A percentile compares a stretch with the other conserved stretches of the same genome.
phyloP scores from a whole-genome alignment of 2,113 vertebrate genomes.

The Alethe diademata region DNA sequence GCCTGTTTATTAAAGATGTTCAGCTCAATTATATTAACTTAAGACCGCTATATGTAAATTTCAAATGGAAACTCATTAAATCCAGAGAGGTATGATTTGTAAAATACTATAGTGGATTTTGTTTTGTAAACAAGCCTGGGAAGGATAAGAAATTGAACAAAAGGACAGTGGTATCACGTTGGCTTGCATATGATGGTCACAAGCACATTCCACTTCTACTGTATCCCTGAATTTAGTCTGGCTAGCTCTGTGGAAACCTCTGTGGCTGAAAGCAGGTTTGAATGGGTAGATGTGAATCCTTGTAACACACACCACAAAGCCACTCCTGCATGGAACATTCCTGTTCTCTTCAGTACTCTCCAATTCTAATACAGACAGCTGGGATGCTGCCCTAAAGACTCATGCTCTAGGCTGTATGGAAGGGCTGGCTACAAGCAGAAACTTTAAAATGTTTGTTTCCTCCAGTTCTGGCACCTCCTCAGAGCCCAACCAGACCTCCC shows the following conservation, averaged over 20 bases:
- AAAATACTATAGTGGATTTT: not conserved
- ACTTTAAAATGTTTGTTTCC: constrained; percentile 13
- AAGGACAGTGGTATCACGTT: not conserved
- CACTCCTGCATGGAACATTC: not conserved
- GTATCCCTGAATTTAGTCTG: constrained; percentile 26
- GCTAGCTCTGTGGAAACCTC: constrained; percentile 38
- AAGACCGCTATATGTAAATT: not conserved
- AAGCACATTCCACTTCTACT: constrained; percentile 39
- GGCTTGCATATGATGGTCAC: constrained; percentile 48
- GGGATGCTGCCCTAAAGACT: not conserved
- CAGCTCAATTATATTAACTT: not conserved
- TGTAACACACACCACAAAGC: not conserved
- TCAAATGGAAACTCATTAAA: not conserved
- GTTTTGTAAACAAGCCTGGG: not conserved
- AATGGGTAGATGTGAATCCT: constrained; percentile 29
- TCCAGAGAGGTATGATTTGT: not conserved
- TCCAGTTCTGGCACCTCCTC: constrained; percentile 79
- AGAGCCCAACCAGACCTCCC: constrained; percentile 57
- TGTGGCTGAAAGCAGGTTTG: constrained; percentile 41
- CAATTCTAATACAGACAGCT: not conserved
- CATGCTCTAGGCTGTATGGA: not conserved
- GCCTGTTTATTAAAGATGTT: not conserved
- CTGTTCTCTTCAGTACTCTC: not conserved
- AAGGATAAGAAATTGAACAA: constrained; percentile 37
- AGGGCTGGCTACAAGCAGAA: not conserved